phyloP scores from a whole-genome alignment of 2,888 invertebrate species.

The Brenthis hecate region DNA sequence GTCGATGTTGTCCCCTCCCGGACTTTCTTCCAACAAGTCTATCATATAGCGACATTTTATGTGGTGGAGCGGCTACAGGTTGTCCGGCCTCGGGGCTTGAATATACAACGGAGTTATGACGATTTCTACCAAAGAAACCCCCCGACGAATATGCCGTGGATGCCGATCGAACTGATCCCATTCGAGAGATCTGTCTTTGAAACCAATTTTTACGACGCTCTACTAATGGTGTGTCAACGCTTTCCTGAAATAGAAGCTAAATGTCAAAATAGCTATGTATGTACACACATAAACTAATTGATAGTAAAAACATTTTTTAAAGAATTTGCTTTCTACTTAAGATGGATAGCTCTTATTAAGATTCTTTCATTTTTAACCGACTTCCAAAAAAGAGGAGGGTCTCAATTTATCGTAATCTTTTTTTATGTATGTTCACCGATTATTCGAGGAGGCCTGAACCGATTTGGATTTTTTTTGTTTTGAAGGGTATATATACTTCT shows the following conservation, averaged over 20 bases:
- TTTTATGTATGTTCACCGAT: no score
- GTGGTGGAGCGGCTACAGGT: constrained; percentile 63
- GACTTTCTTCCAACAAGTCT: constrained; percentile 91
- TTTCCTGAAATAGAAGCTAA: constrained; percentile 84
- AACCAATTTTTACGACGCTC: constrained; percentile 94
- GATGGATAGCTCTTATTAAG: no score
- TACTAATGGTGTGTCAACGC: constrained; percentile 93
- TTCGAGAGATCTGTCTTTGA: constrained; percentile 91
- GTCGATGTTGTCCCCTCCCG: constrained; percentile 85
- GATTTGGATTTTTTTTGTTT: no score
- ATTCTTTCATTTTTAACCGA: no score
- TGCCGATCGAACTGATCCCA: constrained; percentile 92
- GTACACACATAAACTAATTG: neutral
- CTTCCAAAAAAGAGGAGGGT: no score
- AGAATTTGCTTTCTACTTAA: no score
- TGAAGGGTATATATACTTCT: no score
- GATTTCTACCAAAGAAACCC: constrained; percentile 87
- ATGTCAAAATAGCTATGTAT: neutral
- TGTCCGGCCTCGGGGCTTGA: constrained; percentile 84
- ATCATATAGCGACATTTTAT: constrained; percentile 92
- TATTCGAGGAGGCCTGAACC: no score
- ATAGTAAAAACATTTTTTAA: no score
- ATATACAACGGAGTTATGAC: constrained; percentile 89
- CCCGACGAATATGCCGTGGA: constrained; percentile 93
- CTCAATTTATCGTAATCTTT: no score